A percentile compares a stretch with the other conserved stretches of the same genome.
Evolutionary conservation across 2,888 invertebrate species (phyloP).

Genomic region (Brachynemurus nebulosus): DNA sequence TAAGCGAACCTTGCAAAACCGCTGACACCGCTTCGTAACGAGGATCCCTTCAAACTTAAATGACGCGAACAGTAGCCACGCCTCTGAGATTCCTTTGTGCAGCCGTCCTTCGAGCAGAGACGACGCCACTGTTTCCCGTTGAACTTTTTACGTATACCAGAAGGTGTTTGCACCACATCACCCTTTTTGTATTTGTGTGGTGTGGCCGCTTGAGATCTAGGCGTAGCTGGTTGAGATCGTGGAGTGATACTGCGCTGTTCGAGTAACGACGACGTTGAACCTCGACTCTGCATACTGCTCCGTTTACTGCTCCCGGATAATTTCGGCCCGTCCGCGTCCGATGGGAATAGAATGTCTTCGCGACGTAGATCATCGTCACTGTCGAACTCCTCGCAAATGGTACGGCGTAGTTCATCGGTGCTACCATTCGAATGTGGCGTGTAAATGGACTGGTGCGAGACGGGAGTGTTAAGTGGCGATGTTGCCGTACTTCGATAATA

Average conservation of each 20-base stretch:
- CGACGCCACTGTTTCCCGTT: constrained; percentile 99
- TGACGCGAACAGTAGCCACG: constrained; percentile 95
- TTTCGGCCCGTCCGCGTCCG: constrained; percentile 61
- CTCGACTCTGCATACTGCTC: constrained; percentile 82
- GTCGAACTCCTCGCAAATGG: constrained; percentile 65
- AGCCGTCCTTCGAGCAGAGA: constrained; percentile 89
- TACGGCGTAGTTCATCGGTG: constrained; percentile 42
- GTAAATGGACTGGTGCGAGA: constrained; percentile 29
- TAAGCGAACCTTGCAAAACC: constrained; percentile 29
- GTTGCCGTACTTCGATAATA: constrained; percentile 42
- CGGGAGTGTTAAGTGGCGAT: constrained; percentile 39
- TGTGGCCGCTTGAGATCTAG: constrained; percentile 84
- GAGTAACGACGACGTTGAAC: constrained; percentile 76
- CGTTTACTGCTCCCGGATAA: constrained; percentile 72
- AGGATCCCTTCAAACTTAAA: constrained; percentile 73
- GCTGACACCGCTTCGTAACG: constrained; percentile 31
- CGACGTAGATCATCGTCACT: constrained; percentile 81
- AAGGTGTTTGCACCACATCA: constrained; percentile 86
- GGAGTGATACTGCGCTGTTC: constrained; percentile 73
- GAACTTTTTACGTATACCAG: constrained; percentile 96
- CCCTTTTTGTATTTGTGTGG: constrained; percentile 96
- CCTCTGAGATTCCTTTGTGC: constrained; percentile 93
- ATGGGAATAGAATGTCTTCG: constrained; percentile 73
- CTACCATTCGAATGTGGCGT: constrained; percentile 50
- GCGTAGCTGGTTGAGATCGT: constrained; percentile 84